Evolutionary conservation across 2,888 invertebrate genomes (phyloP), one percentile per base, ranked within the genome.

Genomic region (Eremobia ochroleuca): DNA sequence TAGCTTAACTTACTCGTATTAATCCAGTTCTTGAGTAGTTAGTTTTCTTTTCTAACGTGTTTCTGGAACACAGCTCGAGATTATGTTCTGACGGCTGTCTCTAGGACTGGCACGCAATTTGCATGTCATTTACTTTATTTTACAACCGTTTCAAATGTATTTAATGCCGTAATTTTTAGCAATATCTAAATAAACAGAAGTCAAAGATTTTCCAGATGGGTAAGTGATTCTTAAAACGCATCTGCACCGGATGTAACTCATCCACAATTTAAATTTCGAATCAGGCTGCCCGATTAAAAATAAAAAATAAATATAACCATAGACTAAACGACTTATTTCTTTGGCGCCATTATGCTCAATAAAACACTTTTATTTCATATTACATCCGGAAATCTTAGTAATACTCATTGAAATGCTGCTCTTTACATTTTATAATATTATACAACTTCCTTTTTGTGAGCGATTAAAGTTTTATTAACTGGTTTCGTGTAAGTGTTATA

Each of bases 341-440:
- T 77, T 77, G 82, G 85, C 86, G 88, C 88, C 88, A 87, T 88
- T 81, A 85, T 74, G 62, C 76, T 86, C 86, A 88, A 82, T 88
- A 88, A 88, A 88, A 88, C 77, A 76, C 46, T 86, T 88, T 88
- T 88, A 85, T 85, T 88, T 86, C 71, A 81, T 79, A 77, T 73
- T 68, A 79, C 82, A 81, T 86, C 88, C 88, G 88, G 88, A 86
- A 80, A 85, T 86, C 71, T 84, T 80, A 76, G 70, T 76, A 79
- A 85, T 62, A 84, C 82, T 87, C 87, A 88, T 88, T 80, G 82
- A 76, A 83, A 88, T 88, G 84, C 86, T 58, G 61, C 67, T 82
- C 82, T 82, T 79, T 55, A 80, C 73, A 74, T 83, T 85, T 82
- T 83, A 81, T 85, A 58, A 82, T 79, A 83, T 79, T 76, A 79